These are phyloP conservation scores for Alaudala cheleensis DNA, from an alignment of 2,113 vertebrate genomes.

Conservation along the genomic window DNA sequence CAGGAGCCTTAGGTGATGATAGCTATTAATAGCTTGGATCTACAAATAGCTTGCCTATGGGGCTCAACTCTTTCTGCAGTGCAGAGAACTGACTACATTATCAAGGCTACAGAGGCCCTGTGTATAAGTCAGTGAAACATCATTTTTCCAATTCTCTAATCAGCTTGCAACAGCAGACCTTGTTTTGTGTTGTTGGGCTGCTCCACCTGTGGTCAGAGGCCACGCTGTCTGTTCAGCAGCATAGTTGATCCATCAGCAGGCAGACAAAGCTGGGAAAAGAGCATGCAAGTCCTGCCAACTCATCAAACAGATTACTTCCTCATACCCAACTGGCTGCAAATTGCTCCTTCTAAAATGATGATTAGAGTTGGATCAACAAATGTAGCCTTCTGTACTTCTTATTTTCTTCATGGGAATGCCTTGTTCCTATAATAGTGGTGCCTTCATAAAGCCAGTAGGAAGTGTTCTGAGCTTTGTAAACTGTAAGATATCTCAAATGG, in stretches of 20 bases:
- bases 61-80: not conserved
- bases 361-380: not conserved
- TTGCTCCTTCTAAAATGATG: not conserved
- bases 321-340: not conserved
- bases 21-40: not conserved
- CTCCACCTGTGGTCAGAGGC: not conserved
- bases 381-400: not conserved
- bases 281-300: not conserved
- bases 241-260: not conserved
- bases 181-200: not conserved
- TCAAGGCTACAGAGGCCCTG: not conserved
- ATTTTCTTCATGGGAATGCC: not conserved
- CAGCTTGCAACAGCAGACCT: not conserved
- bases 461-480: not conserved
- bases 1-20: not conserved
- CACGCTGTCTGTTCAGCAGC: fast-evolving
- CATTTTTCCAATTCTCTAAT: not conserved
- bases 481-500: not conserved
- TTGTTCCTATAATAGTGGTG: not conserved
- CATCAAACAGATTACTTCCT: not conserved
- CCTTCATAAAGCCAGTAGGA: not conserved
- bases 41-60: not conserved
- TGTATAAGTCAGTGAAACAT: not conserved
- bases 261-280: not conserved
- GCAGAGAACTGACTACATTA: not conserved